Conservation (phyloP, 1,140 invertebrate species). For the Drosophila saltans region DNA sequence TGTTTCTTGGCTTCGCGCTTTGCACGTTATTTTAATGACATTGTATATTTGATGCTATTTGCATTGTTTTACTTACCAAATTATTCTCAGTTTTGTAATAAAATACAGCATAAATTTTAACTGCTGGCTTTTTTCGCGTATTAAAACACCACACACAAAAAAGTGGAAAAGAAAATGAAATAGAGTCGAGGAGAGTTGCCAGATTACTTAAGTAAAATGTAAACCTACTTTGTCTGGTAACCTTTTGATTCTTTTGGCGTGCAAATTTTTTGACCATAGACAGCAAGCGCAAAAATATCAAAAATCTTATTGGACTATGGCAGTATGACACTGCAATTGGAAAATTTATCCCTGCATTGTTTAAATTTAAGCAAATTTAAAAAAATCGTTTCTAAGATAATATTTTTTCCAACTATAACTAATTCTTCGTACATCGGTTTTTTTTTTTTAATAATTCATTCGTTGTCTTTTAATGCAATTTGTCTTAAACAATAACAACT, state of each 20-base stretch:
- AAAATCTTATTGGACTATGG: too few relatives aligned
- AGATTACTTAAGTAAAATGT: background rate
- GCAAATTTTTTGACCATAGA: background rate
- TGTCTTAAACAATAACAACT: slow-evolving; percentile 43
- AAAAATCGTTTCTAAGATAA: too few relatives aligned
- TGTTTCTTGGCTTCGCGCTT: slow-evolving; percentile 1
- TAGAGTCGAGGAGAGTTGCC: background rate
- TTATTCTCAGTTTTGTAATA: background rate
- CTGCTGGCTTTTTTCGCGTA: background rate
- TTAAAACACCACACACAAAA: slow-evolving; percentile 9
- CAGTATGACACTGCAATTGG: too few relatives aligned
- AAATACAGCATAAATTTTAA: background rate
- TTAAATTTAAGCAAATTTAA: too few relatives aligned
- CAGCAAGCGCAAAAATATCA: too few relatives aligned
- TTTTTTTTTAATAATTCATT: slow-evolving; percentile 5
- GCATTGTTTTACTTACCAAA: background rate
- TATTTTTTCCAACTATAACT: too few relatives aligned
- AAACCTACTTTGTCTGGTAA: background rate
- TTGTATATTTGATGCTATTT: background rate
- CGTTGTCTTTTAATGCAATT: slow-evolving; percentile 56
- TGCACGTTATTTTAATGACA: background rate
- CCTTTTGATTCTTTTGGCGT: background rate
- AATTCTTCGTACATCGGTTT: too few relatives aligned
- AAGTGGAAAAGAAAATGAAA: slow-evolving; percentile 12
- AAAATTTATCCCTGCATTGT: too few relatives aligned